Percentiles rank a stretch among this genome's conserved stretches.
phyloP scores from a whole-genome alignment of 64 coral and sea anemone species.

The Astreopora myriophthalma region DNA sequence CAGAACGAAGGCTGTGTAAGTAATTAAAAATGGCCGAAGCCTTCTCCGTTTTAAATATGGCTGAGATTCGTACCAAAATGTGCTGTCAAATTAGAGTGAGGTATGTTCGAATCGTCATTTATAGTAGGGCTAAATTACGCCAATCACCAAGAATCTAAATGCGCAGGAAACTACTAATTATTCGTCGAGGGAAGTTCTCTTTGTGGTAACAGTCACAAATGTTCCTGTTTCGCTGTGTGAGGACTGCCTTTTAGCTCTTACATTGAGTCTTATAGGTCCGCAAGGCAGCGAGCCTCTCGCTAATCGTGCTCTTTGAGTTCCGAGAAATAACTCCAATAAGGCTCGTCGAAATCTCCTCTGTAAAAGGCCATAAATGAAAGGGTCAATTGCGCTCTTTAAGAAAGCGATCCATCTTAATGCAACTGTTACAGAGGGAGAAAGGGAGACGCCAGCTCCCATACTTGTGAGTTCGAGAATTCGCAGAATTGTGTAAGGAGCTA shows the following conservation, averaged over 20 bases:
- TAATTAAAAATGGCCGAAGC: neutral
- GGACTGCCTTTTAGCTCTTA: conserved; percentile 77
- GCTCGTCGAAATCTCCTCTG: conserved; percentile 91
- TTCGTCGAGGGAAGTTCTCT: conserved; percentile 71
- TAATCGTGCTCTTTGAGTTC: conserved; percentile 70
- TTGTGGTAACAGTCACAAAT: conserved; percentile 61
- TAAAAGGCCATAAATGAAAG: conserved; percentile 95
- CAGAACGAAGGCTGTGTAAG: neutral
- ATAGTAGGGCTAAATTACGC: neutral
- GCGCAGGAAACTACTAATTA: neutral
- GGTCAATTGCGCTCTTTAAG: conserved; percentile 92
- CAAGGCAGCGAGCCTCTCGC: conserved; percentile 81
- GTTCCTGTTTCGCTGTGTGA: conserved; percentile 89
- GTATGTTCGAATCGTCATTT: neutral
- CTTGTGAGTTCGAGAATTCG: conserved; percentile 71
- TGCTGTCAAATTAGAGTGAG: neutral
- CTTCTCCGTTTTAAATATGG: neutral
- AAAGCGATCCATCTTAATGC: conserved; percentile 88
- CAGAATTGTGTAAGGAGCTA: conserved; percentile 85
- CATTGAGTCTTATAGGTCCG: conserved; percentile 63
- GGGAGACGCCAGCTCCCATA: neutral
- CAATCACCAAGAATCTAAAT: neutral
- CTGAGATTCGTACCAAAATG: neutral
- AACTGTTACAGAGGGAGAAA: conserved; percentile 65
- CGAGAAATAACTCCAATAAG: conserved; percentile 75